Conservation (phyloP, 2,888 invertebrate species). For the Dasypolia templi region DNA sequence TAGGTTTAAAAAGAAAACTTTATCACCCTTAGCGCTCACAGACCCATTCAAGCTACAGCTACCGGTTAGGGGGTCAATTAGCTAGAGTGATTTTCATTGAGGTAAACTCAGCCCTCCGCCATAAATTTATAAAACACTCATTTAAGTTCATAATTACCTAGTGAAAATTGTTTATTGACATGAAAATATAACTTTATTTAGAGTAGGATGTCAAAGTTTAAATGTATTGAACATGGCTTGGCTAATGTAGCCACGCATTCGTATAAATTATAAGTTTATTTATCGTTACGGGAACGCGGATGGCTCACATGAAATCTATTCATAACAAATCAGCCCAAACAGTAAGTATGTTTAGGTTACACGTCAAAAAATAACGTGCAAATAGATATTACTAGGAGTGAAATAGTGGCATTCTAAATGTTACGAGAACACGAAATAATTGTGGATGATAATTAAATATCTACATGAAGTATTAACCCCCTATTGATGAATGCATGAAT, state of each 20-base stretch:
- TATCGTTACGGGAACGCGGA: slow-evolving; percentile 43
- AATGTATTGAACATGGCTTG: slow-evolving; percentile 9
- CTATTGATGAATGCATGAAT: neutral
- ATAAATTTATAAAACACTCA: slow-evolving; percentile 30
- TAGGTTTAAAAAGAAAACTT: slow-evolving; percentile 31
- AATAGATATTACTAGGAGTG: slow-evolving; percentile 23
- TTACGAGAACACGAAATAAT: slow-evolving; percentile 7
- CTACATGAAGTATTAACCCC: neutral
- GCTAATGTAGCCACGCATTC: slow-evolving; percentile 8
- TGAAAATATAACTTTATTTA: slow-evolving; percentile 12
- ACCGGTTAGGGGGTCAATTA: slow-evolving; percentile 44
- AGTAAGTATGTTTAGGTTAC: slow-evolving; percentile 51
- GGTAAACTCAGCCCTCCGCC: slow-evolving; percentile 10
- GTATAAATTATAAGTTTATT: slow-evolving; percentile 43
- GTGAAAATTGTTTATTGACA: slow-evolving; percentile 37
- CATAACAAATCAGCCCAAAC: slow-evolving; percentile 58
- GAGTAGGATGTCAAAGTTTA: neutral
- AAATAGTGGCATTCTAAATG: slow-evolving; percentile 15
- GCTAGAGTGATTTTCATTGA: slow-evolving; percentile 41
- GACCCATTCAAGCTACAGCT: slow-evolving; percentile 16
- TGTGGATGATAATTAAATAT: neutral
- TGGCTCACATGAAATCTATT: slow-evolving; percentile 50
- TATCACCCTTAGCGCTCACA: slow-evolving; percentile 1
- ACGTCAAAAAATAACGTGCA: slow-evolving; percentile 31
- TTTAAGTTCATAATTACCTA: slow-evolving; percentile 47